Conservation (phyloP, 2,797 vertebrate species). For the Cyclopterus lumpus region DNA sequence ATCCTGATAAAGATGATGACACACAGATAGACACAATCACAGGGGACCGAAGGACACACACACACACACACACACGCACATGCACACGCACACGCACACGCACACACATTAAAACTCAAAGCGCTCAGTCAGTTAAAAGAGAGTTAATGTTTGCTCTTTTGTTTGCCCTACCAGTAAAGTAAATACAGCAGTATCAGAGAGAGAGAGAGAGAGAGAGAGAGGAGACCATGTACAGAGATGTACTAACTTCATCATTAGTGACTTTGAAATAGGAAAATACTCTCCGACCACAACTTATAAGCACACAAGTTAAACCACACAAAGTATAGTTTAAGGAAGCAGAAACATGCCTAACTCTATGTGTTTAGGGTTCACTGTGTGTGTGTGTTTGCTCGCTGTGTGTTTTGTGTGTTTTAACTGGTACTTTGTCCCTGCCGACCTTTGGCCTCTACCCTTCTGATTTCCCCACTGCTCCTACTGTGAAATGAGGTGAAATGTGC, state of each 20-base stretch:
- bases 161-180: constrained; percentile 65
- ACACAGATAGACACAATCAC: constrained; percentile 36
- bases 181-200: constrained; percentile 55
- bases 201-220: constrained; percentile 17
- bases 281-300: not conserved
- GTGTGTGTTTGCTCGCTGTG: constrained; percentile 4
- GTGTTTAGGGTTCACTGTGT: not conserved
- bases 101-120: constrained; percentile 23
- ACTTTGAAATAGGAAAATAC: not conserved
- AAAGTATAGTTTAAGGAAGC: not conserved
- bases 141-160: constrained; percentile 81
- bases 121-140: constrained; percentile 52
- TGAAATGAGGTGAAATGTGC: constrained; percentile 34
- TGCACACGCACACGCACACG: constrained; percentile 28
- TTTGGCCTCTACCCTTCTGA: constrained; percentile 48
- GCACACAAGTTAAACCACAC: not conserved
- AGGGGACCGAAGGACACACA: constrained; percentile 41
- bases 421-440: constrained; percentile 74
- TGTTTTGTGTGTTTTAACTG: constrained; percentile 59
- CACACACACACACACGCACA: constrained; percentile 31
- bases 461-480: constrained; percentile 49
- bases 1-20: constrained; percentile 52
- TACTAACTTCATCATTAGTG: not conserved
- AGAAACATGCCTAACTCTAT: not conserved
- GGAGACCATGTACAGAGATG: constrained; percentile 4